Percentiles rank a stretch among this genome's conserved stretches.
phyloP scores from a whole-genome alignment of 2,888 invertebrate genomes.

The Sialis fuliginosa region DNA sequence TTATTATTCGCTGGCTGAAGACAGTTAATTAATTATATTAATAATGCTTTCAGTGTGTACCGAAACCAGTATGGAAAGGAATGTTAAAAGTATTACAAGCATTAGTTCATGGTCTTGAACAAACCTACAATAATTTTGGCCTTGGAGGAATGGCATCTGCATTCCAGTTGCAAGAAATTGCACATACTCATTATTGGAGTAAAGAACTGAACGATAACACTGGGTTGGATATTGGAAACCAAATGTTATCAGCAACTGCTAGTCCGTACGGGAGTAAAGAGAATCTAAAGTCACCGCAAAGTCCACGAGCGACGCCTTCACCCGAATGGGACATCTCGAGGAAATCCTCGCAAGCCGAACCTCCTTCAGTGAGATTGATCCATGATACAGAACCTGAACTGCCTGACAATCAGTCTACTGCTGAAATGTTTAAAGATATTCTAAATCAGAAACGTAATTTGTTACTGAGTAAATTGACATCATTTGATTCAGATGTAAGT shows the following conservation, averaged over 20 bases:
- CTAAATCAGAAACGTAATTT: conserved; percentile 82
- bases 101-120: conserved; percentile 77
- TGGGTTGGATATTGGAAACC: conserved; percentile 18
- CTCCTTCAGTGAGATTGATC: conserved; percentile 39
- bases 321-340: conserved; percentile 35
- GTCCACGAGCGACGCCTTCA: conserved; percentile 35
- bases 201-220: conserved; percentile 52
- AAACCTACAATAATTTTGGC: conserved; percentile 82
- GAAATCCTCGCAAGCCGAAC: conserved; percentile 48
- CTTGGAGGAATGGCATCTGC: conserved; percentile 95
- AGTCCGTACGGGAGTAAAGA: conserved; percentile 52
- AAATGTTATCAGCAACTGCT: conserved; percentile 26
- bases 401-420: conserved; percentile 54
- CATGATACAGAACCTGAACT: conserved; percentile 44
- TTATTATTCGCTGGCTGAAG: no score
- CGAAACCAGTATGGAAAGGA: conserved; percentile 88
- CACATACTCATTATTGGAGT: conserved; percentile 96
- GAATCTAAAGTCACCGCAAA: conserved; percentile 45
- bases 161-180: conserved; percentile 92
- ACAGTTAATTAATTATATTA: no score
- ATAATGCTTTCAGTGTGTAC: conserved; percentile 50
- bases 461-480: conserved; percentile 70
- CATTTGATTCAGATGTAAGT: conserved; percentile 82
- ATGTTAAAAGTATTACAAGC: conserved; percentile 85
- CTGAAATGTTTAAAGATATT: conserved; percentile 89